Base-by-base conservation (phyloP, 2,888 invertebrate species). In the Pemphredon lugubris region DNA sequence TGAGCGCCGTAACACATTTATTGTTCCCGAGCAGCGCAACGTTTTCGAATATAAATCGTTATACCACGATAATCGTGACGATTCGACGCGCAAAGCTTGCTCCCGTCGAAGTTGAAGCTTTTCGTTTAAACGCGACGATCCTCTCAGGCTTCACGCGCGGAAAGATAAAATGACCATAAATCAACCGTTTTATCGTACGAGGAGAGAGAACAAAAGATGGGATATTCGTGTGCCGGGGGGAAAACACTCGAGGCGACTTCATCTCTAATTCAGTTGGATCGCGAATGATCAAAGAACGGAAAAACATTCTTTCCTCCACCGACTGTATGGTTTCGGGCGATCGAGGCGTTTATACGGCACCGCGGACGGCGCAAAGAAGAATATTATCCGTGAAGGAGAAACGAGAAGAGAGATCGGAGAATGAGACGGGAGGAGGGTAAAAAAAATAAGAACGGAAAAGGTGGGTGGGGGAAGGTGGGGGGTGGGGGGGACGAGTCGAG, bases 281-380 rank as follows among this genome's bases (percentile, higher is more conserved):
- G 34, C 21, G 40, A 66, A 66, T 77, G 80, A 79, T 79, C 79
- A 79, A 79, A 79, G 79, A 64, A 55, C 54, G 68, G 47, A 64
- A 59, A 74, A 77, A 65, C 66, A 66, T 50, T 34, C 32, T 39
- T 58, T 20, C 40, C 40, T 30, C 14, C 30, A 34, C 18, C 5
- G 18, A 18, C 47, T 20, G 47, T 39, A 34, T 70, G 57, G 57
- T 71, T 61, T 71, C 71, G 39, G 72, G 64, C 72, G 64, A 70
- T 70, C 50, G 44, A 50, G 26, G 32, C 45, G 48, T 40, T 39
- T 30, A 40, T 60, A 48, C 51, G 30, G n/a, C n/a, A 40, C 16
- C 26, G 13, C 42, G 14, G 45, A 40, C 21, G 47, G 16, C 55
- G 47, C 21, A 57, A 59, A 48, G 54, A 32, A 23, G 48, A 39